These are phyloP conservation scores for Trichogramma dendrolimi DNA, from an alignment of 2,888 invertebrate genomes.

Conservation along the genomic window DNA sequence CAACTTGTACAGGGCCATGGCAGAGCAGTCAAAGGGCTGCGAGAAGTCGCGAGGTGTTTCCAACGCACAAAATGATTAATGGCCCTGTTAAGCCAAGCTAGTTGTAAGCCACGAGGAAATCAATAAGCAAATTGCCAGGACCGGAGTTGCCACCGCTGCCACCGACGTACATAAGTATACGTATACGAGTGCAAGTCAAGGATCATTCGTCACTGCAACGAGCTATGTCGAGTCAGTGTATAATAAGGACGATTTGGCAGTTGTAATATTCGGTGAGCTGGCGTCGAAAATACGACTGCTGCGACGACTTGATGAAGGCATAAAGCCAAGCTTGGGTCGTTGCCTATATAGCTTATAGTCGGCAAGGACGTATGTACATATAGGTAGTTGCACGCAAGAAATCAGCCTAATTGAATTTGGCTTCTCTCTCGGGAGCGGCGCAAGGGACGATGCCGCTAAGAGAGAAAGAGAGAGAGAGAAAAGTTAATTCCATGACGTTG, in stretches of 20 bases:
- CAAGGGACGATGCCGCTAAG: not conserved
- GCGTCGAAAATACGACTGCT: too few relatives aligned
- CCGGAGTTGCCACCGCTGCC: slow-evolving; percentile 4
- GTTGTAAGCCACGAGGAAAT: slow-evolving; percentile 18
- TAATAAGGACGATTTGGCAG: too few relatives aligned
- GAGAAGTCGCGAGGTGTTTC: not conserved
- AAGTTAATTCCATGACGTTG: too few relatives aligned
- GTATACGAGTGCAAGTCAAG: too few relatives aligned
- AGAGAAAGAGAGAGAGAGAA: slow-evolving; percentile 1
- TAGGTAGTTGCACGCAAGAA: not conserved
- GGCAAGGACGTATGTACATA: too few relatives aligned
- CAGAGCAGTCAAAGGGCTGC: not conserved
- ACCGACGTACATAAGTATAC: not conserved
- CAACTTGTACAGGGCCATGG: too few relatives aligned
- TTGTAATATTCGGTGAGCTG: too few relatives aligned
- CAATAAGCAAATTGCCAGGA: slow-evolving; percentile 26
- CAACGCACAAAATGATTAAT: slow-evolving; percentile 22
- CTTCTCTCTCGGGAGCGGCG: not conserved
- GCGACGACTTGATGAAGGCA: too few relatives aligned
- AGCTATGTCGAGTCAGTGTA: too few relatives aligned
- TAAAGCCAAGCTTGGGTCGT: too few relatives aligned
- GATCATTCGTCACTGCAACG: too few relatives aligned
- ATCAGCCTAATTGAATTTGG: slow-evolving; percentile 9
- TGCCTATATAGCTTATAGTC: too few relatives aligned
- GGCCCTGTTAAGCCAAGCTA: not conserved